phyloP scores from a whole-genome alignment of 2,113 vertebrate species.

The Tachysurus fulvidraco region DNA sequence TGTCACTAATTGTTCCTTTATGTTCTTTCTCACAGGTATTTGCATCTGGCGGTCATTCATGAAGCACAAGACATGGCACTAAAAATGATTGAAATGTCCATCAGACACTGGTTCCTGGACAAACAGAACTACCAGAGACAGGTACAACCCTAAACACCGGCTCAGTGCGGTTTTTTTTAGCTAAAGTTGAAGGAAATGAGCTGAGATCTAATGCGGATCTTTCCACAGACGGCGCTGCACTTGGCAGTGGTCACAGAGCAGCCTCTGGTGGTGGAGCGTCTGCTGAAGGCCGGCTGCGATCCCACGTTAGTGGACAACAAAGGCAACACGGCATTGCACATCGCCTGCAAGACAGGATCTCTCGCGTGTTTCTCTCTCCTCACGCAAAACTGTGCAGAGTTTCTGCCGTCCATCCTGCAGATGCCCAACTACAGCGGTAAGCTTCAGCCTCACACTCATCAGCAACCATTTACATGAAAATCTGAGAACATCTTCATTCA shows the following conservation, averaged over 20 bases:
- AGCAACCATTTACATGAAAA: neutral
- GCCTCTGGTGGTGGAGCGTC: constrained; percentile 78
- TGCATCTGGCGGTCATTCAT: constrained; percentile 94
- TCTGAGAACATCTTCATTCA: neutral
- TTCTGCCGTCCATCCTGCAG: constrained; percentile 77
- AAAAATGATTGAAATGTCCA: constrained; percentile 79
- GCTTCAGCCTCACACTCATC: neutral
- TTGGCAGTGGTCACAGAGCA: constrained; percentile 93
- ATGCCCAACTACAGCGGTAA: constrained; percentile 88
- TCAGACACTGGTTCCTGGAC: constrained; percentile 83
- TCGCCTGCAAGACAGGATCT: constrained; percentile 90
- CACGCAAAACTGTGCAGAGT: constrained; percentile 76
- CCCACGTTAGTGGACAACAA: constrained; percentile 85
- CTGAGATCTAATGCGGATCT: neutral
- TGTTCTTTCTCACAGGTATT: constrained; percentile 74
- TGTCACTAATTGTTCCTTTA: neutral
- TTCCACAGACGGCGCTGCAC: constrained; percentile 87
- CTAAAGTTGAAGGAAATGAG: neutral
- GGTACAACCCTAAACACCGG: constrained; percentile 68
- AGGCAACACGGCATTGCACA: constrained; percentile 91
- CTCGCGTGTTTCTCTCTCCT: constrained; percentile 83
- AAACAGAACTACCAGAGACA: constrained; percentile 92
- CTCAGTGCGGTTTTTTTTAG: neutral
- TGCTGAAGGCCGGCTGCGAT: constrained; percentile 86
- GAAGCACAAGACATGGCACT: constrained; percentile 82